Conservation (phyloP, 2,888 invertebrate species). For the Drosophila barbarae region DNA sequence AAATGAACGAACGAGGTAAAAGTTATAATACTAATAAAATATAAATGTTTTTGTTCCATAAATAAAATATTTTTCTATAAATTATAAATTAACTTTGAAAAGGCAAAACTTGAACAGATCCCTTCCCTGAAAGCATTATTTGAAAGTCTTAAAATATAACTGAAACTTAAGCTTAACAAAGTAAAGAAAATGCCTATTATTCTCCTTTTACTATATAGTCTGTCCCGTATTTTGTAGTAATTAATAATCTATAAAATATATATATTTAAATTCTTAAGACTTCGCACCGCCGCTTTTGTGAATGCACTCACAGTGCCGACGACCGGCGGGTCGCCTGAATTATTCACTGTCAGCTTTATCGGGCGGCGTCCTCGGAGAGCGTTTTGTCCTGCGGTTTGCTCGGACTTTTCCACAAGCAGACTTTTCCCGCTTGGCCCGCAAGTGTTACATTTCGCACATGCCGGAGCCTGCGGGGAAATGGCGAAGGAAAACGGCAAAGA, state of each 20-base stretch:
- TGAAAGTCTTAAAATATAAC: background rate
- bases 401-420: slow-evolving; percentile 18
- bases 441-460: slow-evolving; percentile 50
- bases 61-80: background rate
- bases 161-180: background rate
- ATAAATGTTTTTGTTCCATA: background rate
- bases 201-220: no score
- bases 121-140: background rate
- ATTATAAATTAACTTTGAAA: background rate
- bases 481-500: slow-evolving; percentile 5
- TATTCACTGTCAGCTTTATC: slow-evolving; percentile 41
- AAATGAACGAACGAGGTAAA: background rate
- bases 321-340: slow-evolving; percentile 25
- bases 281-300: background rate
- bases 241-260: background rate
- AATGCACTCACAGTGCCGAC: slow-evolving; percentile 17
- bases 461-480: slow-evolving; percentile 22
- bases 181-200: rapidly evolving
- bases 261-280: background rate
- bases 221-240: background rate
- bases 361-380: slow-evolving; percentile 33
- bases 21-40: background rate
- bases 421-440: slow-evolving; percentile 29
- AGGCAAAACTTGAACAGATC: background rate
- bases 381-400: slow-evolving; percentile 38